These are phyloP conservation scores for Chascanopsetta lugubris DNA, from an alignment of 2,113 vertebrate species.

Conservation along the genomic window DNA sequence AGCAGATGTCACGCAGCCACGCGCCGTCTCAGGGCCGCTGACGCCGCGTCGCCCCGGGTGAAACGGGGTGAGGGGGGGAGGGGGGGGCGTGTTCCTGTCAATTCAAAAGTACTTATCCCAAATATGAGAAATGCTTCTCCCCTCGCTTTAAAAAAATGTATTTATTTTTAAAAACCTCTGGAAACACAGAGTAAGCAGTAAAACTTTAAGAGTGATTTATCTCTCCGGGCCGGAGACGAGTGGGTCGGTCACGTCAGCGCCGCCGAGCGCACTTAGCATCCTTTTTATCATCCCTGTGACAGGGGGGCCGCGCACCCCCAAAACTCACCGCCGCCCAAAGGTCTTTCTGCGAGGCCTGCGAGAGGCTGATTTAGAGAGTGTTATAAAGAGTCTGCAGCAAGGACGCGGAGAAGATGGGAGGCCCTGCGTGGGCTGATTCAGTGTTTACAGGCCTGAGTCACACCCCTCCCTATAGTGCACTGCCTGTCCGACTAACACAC, in stretches of 20 bases:
- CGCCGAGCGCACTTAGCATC: background rate
- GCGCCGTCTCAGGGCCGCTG: conserved; percentile 10
- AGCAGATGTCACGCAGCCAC: conserved; percentile 29
- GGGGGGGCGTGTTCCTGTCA: background rate
- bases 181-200: conserved; percentile 4
- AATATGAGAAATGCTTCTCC: background rate
- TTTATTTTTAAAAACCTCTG: conserved; percentile 3
- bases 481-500: conserved; percentile 34
- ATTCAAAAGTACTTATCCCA: background rate
- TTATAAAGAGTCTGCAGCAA: conserved; percentile 21
- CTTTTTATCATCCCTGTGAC: background rate
- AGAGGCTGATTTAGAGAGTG: conserved; percentile 24
- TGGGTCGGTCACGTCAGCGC: conserved; percentile 15
- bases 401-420: conserved; percentile 22
- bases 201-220: conserved; percentile 10
- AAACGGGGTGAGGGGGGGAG: background rate
- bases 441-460: conserved; percentile 52
- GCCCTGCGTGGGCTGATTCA: conserved; percentile 22
- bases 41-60: conserved; percentile 16
- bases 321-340: background rate
- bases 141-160: no score
- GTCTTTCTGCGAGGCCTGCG: background rate
- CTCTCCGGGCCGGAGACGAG: background rate
- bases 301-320: background rate
- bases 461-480: conserved; percentile 15